Base-by-base conservation (phyloP, 2,113 vertebrate genomes). In the Trogon melanurus region DNA sequence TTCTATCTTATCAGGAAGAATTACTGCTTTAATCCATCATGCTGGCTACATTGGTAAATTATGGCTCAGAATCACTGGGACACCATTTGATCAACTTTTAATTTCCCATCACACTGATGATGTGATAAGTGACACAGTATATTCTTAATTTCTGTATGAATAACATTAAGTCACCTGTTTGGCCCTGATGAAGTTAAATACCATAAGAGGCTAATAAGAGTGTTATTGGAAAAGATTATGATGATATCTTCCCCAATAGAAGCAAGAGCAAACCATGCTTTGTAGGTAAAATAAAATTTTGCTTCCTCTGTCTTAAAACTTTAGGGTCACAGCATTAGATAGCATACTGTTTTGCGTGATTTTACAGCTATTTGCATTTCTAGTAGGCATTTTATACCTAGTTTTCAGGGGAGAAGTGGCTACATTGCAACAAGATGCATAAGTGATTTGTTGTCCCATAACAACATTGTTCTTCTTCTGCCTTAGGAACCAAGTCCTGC, bases 1-100 rank as follows among this genome's bases (percentile, higher is more conserved):
- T 41, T 82, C 23, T 76, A 1, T 78, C 30, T 93, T 91, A 88
- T 90, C 74, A 73, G 47, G 23, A 10, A 82, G 61, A 84, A 76
- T 89, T 88, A 92, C 54, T 86, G 54, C 58, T 94, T 88, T 72
- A 73, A 93, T 89, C 75, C 69, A 76, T 94, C 81, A 65, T 36
- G 27, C 69, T 95, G 67, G 47, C 16, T 90, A 32, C n/a, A 84
- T 30, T 34, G 16, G 44, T 53, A 76, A 92, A 34, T 76, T 86
- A 64, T 32, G 29, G 60, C 64, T 51, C 57, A 69, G 45, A 67
- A 92, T 26, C 10, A 0, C 58, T 64, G 36, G 44, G 53, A 87
- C 23, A 85, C 34, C 5, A 5, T 85, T 85, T 85, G 70, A 88
- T 95, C 85, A 83, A 54, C 65, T 93, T 72, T 58, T 96, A 94